phyloP scores from a whole-genome alignment of 30 jellyfish, hydroid and myxozoan genomes.

The Phacellophora camtschatica region DNA sequence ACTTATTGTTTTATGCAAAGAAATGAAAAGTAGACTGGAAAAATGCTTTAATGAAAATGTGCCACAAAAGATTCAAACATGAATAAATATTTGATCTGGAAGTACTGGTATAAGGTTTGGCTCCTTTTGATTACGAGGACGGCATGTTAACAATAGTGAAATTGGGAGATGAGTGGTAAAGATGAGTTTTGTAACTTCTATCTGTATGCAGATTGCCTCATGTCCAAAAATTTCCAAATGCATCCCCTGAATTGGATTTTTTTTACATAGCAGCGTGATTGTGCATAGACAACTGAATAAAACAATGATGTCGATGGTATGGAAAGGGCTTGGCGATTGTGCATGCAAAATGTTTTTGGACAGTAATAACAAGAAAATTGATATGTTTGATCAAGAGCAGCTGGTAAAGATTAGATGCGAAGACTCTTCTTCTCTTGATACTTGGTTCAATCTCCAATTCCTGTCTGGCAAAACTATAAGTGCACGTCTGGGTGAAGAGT shows the following conservation, averaged over 20 bases:
- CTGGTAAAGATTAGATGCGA: background rate
- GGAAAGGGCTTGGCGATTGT: constrained; percentile 16
- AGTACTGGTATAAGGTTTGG: too few species aligned
- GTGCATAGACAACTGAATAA: background rate
- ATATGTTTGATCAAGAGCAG: background rate
- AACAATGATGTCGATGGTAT: constrained; percentile 8
- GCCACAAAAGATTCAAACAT: too few species aligned
- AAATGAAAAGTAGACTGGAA: too few species aligned
- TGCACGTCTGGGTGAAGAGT: constrained; percentile 12
- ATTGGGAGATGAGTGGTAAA: too few species aligned
- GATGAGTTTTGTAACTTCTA: too few species aligned
- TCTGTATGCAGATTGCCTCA: background rate
- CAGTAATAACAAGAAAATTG: background rate
- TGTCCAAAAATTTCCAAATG: background rate
- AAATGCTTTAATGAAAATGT: too few species aligned
- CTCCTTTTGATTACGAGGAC: too few species aligned
- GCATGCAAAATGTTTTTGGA: constrained; percentile 3
- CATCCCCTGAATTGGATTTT: background rate
- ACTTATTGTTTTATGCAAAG: too few species aligned
- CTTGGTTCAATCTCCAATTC: background rate
- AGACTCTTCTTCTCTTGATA: constrained; percentile 27
- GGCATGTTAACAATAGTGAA: too few species aligned
- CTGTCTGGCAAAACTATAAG: background rate
- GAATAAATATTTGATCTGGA: too few species aligned
- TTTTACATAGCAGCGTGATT: background rate